Percentiles rank a stretch among this genome's conserved stretches.
Conservation (phyloP, 1,140 invertebrate species). For the Pogonognathellus flavescens region DNA sequence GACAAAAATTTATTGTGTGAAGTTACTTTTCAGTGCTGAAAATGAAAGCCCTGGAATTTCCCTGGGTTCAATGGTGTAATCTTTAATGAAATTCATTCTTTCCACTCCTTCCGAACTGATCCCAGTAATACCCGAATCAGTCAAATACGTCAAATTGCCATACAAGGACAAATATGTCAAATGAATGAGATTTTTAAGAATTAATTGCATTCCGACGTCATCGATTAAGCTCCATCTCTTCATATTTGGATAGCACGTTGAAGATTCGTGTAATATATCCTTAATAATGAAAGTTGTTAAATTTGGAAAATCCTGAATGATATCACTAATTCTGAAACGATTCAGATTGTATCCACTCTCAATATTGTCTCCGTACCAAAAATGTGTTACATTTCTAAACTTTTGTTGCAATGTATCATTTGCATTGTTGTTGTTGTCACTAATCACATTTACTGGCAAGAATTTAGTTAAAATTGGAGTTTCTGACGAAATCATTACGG, state of each 20-base stretch:
- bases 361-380: constrained; percentile 29
- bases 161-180: not conserved
- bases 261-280: not conserved
- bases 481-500: not conserved
- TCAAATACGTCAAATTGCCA: constrained; percentile 6
- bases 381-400: not conserved
- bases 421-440: not conserved
- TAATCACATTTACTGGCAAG: not conserved
- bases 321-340: constrained; percentile 3
- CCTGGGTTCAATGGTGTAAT: not conserved
- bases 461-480: not conserved
- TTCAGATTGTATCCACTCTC: not conserved
- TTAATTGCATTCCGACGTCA: constrained; percentile 10
- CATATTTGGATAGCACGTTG: not conserved
- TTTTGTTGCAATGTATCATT: not conserved
- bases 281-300: not conserved
- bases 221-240: constrained; percentile 16
- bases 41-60: not conserved
- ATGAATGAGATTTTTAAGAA: not conserved
- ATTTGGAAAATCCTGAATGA: constrained; percentile 4
- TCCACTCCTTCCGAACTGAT: not conserved
- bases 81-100: not conserved
- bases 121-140: not conserved
- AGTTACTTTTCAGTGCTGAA: constrained; percentile 14
- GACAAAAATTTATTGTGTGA: too few species aligned